Conservation (phyloP, 1,140 invertebrate genomes). For the Zaprionus taronus region DNA sequence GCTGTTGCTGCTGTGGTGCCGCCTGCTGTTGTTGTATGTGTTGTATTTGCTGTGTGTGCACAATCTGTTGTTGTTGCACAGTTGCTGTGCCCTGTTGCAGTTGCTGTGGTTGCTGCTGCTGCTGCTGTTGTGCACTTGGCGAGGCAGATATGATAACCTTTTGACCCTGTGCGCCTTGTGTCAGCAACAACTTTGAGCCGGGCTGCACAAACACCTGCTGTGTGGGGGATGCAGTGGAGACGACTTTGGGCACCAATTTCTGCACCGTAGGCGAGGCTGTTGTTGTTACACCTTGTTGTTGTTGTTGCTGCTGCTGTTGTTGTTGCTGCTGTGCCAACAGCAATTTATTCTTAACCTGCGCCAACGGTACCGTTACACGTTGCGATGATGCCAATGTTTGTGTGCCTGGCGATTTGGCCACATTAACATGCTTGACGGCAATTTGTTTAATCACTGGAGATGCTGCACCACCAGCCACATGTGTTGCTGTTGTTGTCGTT, state of each 20-base stretch:
- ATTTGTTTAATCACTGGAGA: constrained; percentile 73
- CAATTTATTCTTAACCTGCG: constrained; percentile 70
- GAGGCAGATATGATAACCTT: constrained; percentile 75
- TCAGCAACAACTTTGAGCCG: constrained; percentile 74
- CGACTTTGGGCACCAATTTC: constrained; percentile 57
- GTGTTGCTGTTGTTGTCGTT: constrained; percentile 42
- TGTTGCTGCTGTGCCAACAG: constrained; percentile 58
- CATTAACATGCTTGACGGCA: constrained; percentile 69
- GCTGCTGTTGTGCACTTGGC: constrained; percentile 54
- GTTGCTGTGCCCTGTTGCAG: constrained; percentile 31
- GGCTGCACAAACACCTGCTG: constrained; percentile 79
- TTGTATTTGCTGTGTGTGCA: constrained; percentile 68
- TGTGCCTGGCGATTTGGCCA: constrained; percentile 60
- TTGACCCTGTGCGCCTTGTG: constrained; percentile 79
- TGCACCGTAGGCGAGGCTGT: constrained; percentile 51
- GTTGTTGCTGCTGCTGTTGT: constrained; percentile 53
- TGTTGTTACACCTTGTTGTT: constrained; percentile 7
- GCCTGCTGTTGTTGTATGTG: constrained; percentile 35
- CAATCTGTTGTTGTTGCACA: constrained; percentile 64
- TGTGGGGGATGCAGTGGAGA: constrained; percentile 47
- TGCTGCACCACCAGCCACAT: not conserved
- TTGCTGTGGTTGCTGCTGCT: constrained; percentile 30
- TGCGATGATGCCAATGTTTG: constrained; percentile 55
- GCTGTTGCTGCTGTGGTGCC: constrained; percentile 54
- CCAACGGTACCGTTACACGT: constrained; percentile 67